A percentile compares a stretch with the other conserved stretches of the same genome.
Conservation (phyloP, 1,140 invertebrate species). For the Ceratosolen fusciceps region DNA sequence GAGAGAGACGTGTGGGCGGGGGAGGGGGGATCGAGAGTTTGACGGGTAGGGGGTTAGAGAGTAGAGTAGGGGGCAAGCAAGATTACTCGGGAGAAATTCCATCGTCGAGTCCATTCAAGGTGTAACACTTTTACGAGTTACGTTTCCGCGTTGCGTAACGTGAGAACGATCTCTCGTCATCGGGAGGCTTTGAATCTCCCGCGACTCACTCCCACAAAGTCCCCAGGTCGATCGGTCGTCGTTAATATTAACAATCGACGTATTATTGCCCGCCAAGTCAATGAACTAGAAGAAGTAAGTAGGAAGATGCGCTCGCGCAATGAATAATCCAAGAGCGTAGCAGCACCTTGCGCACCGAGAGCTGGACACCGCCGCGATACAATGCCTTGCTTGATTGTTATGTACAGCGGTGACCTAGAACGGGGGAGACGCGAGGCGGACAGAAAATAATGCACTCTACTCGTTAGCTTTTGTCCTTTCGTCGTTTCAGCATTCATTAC, state of each 20-base stretch:
- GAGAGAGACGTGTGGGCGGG: background rate
- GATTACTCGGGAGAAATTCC: constrained; percentile 41
- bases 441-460: too few relatives aligned
- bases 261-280: background rate
- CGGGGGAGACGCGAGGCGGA: too few relatives aligned
- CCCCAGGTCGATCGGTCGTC: background rate
- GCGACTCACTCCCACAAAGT: background rate
- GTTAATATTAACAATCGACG: background rate
- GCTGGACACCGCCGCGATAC: background rate
- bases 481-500: too few relatives aligned
- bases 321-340: background rate
- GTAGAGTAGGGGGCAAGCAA: constrained; percentile 3
- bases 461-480: too few relatives aligned
- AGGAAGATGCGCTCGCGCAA: background rate
- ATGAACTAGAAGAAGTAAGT: background rate
- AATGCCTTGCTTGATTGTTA: background rate
- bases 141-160: constrained; percentile 49
- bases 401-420: background rate
- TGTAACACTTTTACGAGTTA: constrained; percentile 50
- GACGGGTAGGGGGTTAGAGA: background rate
- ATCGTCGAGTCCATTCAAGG: constrained; percentile 45
- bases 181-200: constrained; percentile 19
- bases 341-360: background rate
- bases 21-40: background rate
- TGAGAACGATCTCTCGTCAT: constrained; percentile 32